These are phyloP conservation scores for Porites rus DNA, from an alignment of 92 coral and sea anemone genomes.

Conservation along the genomic window DNA sequence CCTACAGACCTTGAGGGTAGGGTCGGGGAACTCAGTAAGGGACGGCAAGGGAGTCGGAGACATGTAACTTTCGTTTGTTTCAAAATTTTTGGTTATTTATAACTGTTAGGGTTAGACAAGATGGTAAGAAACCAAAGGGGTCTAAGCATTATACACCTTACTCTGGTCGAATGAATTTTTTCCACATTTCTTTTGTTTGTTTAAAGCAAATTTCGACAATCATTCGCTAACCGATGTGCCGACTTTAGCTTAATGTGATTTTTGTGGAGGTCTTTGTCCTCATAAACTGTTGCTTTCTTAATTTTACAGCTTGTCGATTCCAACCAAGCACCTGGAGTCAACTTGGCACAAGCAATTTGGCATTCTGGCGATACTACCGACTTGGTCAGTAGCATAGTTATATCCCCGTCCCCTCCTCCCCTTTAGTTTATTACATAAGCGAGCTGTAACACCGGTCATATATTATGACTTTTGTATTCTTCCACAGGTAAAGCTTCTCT, in stretches of 20 bases:
- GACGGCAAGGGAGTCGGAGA: too few species aligned
- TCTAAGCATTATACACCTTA: neutral
- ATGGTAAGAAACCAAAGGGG: neutral
- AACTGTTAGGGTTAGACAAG: too few species aligned
- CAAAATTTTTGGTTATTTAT: too few species aligned
- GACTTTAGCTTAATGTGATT: neutral
- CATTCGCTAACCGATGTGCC: neutral
- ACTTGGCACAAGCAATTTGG: conserved; percentile 90
- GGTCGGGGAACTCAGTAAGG: too few species aligned
- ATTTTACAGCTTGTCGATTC: conserved; percentile 82
- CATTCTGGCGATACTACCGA: conserved; percentile 86
- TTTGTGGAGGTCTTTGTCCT: neutral
- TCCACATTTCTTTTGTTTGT: neutral
- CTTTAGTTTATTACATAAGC: too few species aligned
- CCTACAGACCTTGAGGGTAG: too few species aligned
- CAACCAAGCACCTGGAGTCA: conserved; percentile 72
- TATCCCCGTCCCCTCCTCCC: neutral
- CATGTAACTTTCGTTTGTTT: too few species aligned
- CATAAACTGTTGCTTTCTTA: neutral
- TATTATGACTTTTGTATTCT: neutral
- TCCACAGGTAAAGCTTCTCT: conserved; percentile 81
- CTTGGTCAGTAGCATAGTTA: conserved; percentile 54
- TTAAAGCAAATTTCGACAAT: too few species aligned
- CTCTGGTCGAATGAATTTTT: neutral
- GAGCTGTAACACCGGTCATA: too few species aligned